These are phyloP conservation scores for Holothuria scabra DNA, from an alignment of 53 echinoderm and acorn worm genomes.

Conservation along the genomic window DNA sequence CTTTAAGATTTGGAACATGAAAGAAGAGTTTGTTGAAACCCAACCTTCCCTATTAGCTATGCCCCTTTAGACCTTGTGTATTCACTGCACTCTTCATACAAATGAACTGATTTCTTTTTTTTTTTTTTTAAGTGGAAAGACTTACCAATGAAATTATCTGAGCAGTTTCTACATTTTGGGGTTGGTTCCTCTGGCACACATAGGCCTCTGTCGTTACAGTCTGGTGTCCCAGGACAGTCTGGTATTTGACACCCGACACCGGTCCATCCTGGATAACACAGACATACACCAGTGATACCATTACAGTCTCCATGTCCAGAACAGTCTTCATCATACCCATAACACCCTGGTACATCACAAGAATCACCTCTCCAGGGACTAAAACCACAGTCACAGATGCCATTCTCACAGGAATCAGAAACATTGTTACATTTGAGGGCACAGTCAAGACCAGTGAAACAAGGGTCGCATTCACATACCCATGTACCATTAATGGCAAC, in stretches of 20 bases:
- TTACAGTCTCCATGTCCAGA: constrained; percentile 84
- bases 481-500: constrained; percentile 70
- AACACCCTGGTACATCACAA: constrained; percentile 75
- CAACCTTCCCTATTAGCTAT: too few species aligned
- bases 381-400: constrained; percentile 84
- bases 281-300: constrained; percentile 60
- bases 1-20: too few species aligned
- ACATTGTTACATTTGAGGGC: constrained; percentile 67
- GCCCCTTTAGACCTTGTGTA: too few species aligned
- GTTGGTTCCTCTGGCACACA: constrained; percentile 70
- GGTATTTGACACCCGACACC: constrained; percentile 81
- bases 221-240: constrained; percentile 87
- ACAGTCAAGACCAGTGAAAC: constrained; percentile 78
- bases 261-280: constrained; percentile 79
- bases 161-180: constrained; percentile 69
- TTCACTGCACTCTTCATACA: too few species aligned
- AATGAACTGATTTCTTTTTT: too few species aligned
- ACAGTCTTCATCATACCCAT: constrained; percentile 80
- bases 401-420: constrained; percentile 55
- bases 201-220: constrained; percentile 76
- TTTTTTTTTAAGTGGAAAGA: too few species aligned
- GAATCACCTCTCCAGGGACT: constrained; percentile 79
- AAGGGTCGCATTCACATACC: constrained; percentile 80
- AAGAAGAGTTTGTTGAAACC: too few species aligned
- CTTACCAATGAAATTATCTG: constrained; percentile 63